These are phyloP conservation scores for Silurus meridionalis DNA, from an alignment of 2,113 vertebrate species.

Conservation along the genomic window DNA sequence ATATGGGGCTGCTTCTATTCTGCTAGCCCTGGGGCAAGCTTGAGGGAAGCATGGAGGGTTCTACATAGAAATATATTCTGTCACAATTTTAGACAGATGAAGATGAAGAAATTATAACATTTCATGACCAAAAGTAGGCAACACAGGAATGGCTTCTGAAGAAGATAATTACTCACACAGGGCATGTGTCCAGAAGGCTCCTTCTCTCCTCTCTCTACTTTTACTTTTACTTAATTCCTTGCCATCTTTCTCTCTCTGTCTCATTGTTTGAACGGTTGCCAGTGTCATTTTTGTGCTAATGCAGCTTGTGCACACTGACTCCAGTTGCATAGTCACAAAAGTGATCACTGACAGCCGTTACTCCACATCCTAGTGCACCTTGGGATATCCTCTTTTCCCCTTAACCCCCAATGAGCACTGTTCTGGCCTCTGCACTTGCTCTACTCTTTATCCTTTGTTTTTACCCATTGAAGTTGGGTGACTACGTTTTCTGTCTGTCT, in stretches of 20 bases:
- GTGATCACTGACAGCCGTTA: conserved; percentile 96
- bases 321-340: conserved; percentile 99
- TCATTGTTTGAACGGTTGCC: conserved; percentile 87
- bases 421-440: conserved; percentile 81
- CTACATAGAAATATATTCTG: too few species aligned
- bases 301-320: conserved; percentile 95
- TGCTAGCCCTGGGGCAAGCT: background rate
- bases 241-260: conserved; percentile 17
- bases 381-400: conserved; percentile 61
- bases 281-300: conserved; percentile 99
- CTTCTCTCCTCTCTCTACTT: conserved; percentile 24
- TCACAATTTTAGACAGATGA: background rate
- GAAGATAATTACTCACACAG: background rate
- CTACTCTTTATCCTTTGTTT: conserved; percentile 4
- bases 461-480: background rate
- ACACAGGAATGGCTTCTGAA: background rate
- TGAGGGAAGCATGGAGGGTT: background rate
- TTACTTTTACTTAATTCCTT: conserved; percentile 13
- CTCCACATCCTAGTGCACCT: conserved; percentile 87
- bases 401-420: background rate
- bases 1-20: background rate
- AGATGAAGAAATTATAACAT: background rate
- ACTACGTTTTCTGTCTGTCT: conserved; percentile 26
- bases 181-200: background rate
- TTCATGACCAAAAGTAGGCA: background rate